Evolutionary conservation across 2,888 invertebrate genomes (phyloP).

Genomic region (Leptinotarsa tumamoca): DNA sequence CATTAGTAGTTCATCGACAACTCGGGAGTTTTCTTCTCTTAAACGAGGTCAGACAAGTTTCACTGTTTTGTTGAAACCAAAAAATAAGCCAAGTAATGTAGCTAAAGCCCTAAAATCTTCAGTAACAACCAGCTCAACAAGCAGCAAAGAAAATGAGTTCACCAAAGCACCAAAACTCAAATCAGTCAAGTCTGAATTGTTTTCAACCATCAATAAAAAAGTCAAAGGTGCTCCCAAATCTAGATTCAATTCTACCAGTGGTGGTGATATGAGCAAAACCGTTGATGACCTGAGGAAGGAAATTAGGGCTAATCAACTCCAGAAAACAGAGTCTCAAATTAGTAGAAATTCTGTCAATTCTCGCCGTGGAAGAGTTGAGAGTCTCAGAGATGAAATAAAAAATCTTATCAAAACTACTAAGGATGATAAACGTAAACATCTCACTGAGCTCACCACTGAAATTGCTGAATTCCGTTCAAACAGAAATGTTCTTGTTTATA

Average conservation of each 20-base stretch:
- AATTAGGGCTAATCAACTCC: conserved; percentile 27
- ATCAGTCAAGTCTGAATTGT: conserved; percentile 29
- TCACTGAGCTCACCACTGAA: conserved; percentile 36
- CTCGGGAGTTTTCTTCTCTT: neutral
- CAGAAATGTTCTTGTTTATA: conserved; percentile 29
- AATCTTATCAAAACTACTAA: conserved; percentile 28
- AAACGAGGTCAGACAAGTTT: neutral
- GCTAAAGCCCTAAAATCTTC: conserved; percentile 4
- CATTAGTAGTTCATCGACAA: conserved; percentile 14
- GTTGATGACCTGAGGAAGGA: conserved; percentile 31
- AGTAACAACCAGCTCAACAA: neutral
- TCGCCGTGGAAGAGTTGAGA: conserved; percentile 26
- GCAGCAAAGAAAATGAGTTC: conserved; percentile 12
- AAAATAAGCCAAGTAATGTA: neutral
- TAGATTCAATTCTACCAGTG: conserved; percentile 12
- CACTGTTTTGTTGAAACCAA: neutral
- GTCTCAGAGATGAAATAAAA: conserved; percentile 34
- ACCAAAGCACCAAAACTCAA: conserved; percentile 8
- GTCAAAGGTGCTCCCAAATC: neutral
- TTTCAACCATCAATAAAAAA: conserved; percentile 10
- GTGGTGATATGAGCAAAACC: conserved; percentile 11
- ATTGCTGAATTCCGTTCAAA: conserved; percentile 30
- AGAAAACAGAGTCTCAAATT: neutral
- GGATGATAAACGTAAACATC: conserved; percentile 23
- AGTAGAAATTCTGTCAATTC: conserved; percentile 3